Percentiles rank a stretch among this genome's conserved stretches.
These are phyloP conservation scores for Macroglossus sobrinus DNA, from an alignment of 2,113 vertebrate genomes.

Conservation along the genomic window DNA sequence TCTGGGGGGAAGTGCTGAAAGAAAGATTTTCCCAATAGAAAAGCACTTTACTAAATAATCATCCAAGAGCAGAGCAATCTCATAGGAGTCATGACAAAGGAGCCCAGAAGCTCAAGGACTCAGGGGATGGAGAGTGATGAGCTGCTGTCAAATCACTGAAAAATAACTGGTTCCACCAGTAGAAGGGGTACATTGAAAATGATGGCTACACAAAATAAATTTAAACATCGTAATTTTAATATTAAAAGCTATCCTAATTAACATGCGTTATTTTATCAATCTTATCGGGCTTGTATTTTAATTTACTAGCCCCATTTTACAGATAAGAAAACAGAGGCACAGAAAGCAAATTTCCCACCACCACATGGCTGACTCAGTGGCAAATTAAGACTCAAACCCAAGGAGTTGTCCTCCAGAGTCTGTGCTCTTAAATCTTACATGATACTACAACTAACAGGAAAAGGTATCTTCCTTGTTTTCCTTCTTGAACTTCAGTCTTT, in stretches of 20 bases:
- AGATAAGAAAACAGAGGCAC: background rate
- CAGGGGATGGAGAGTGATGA: background rate
- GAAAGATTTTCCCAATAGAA: background rate
- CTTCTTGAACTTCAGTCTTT: background rate
- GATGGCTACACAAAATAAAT: background rate
- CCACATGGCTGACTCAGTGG: too few species aligned
- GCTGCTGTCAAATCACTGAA: background rate
- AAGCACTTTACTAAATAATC: background rate
- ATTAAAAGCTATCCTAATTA: background rate
- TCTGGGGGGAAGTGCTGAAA: background rate
- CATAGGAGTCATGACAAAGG: background rate
- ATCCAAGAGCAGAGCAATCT: background rate
- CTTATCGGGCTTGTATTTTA: background rate
- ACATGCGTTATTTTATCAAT: background rate
- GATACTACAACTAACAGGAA: background rate
- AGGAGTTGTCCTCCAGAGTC: background rate
- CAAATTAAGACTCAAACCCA: background rate
- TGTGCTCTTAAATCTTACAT: background rate
- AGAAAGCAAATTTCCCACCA: background rate
- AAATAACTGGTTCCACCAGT: background rate
- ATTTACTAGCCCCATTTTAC: background rate
- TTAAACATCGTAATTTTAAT: background rate
- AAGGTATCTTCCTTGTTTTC: background rate
- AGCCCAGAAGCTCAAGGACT: background rate
- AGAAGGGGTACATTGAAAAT: background rate